Evolutionary conservation across 1,140 invertebrate species (phyloP), one percentile per base, ranked within the genome.

Genomic region (Drosophila pseudoobscura): DNA sequence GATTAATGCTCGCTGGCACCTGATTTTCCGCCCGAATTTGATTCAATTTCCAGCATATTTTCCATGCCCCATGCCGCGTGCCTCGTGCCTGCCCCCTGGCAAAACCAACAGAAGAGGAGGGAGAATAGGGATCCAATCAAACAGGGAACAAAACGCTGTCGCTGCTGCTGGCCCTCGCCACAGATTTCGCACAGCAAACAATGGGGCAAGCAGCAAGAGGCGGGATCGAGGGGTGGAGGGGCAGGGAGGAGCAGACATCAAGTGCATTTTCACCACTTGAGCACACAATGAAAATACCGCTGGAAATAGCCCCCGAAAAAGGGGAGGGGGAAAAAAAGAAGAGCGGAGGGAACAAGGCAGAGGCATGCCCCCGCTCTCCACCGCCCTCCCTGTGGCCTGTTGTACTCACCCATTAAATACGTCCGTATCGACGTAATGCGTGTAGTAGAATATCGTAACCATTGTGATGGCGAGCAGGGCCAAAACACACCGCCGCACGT

Each of bases 361-460:
- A 51, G 2, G 13, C 35, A 5, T 20, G 1, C 20, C 20, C 20
- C 20, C 35, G 4, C 35, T 13, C 3, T 39, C 4, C 11, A 11
- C 3, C 9, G 3, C 3, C 3, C 31, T 11, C 9, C 11, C 31
- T 11, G 3, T 35, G 9, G 31, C 1, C 11, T 35, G 9, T 15
- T 2, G 11, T 68, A 91, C 93, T 94, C 85, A 95, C 95, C 94
- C 95, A 44, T 94, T 94, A 62, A 95, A 92, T n/a, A 95, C 94
- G 80, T 93, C 94, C 80, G 94, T 95, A 90, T 93, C 93, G 73
- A 96, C 93, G 80, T 95, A 95, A 90, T 95, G 94, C 24, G 94
- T 95, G 92, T 95, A 95, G 91, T 95, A 95, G 89, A 95, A 94
- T 90, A 95, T 96, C 71, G 94, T 95, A 83, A 94, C 92, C 83